Base-by-base conservation (phyloP, 2,888 invertebrate species). In the Clivina fossor region DNA sequence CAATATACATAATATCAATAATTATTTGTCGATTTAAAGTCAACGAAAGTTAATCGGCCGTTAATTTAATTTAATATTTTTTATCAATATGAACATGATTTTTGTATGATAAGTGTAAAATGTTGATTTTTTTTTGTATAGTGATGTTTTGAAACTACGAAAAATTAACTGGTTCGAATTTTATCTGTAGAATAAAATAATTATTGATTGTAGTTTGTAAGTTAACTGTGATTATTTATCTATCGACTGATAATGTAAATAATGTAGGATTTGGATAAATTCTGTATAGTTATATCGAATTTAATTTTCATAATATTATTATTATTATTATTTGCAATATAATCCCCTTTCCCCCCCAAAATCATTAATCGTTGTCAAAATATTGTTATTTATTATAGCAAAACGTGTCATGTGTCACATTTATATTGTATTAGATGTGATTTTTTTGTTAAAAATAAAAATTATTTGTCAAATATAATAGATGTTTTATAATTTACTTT, bases 361-460 rank as follows among this genome's bases (percentile, higher is more conserved):
- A 24, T n/a, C n/a, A n/a, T n/a, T n/a, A n/a, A 47, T 7, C 35
- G 53, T 44, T 53, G 44, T 53, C 35, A 53, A 26, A 37, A 33
- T 51, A 41, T 53, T 53, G 53, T 53, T 53, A 53, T 44, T 53
- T 53, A 44, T 44, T 53, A 44, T 43, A 40, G 40, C 18, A 48
- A 50, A 40, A 50, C 40, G 32, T 53, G 53, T 53, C n/a, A 53
- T 53, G 49, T 40, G 44, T 53, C 53, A 53, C 53, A 53, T 53
- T 35, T 44, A 44, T 53, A 53, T 53, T 43, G n/a, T n/a, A 50
- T 41, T 53, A 44, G 37, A 55, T 55, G 46, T 55, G 55, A 55
- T 46, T 37, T 55, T 55, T 55, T 55, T 46, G 46, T 55, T 47
- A 47, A n/a, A 47, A 55, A 47, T 47, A 55, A 55, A 49, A n/a